A percentile compares a stretch with the other conserved stretches of the same genome.
These are phyloP conservation scores for Cataglyphis albicans DNA, from an alignment of 2,888 invertebrate species.

Conservation along the genomic window DNA sequence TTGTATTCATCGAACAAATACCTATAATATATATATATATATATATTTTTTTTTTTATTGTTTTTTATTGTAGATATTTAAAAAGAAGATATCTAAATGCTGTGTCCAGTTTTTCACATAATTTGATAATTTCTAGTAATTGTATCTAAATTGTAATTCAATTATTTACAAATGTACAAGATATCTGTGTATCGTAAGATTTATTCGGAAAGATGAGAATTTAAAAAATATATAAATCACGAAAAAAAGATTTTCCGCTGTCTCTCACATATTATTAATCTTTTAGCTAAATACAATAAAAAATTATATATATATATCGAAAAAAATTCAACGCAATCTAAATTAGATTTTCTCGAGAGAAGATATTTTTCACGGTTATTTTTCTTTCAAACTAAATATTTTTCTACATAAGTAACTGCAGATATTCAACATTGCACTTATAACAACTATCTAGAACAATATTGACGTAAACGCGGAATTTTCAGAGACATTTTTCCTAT, in stretches of 20 bases:
- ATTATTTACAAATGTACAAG: not conserved
- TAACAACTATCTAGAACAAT: slow-evolving; percentile 42
- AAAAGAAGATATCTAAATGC: slow-evolving; percentile 2
- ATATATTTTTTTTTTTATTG: too few species aligned
- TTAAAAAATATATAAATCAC: not conserved
- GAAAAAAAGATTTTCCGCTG: not conserved
- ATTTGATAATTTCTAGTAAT: not conserved
- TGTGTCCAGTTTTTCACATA: not conserved
- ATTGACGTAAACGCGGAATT: slow-evolving; percentile 50
- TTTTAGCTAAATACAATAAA: not conserved
- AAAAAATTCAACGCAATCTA: not conserved
- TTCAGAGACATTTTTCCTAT: slow-evolving; percentile 54
- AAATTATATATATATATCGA: not conserved
- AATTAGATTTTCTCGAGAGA: not conserved
- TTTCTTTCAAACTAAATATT: slow-evolving; percentile 30
- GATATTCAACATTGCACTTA: slow-evolving; percentile 35
- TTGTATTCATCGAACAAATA: not conserved
- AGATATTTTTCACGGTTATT: slow-evolving; percentile 1
- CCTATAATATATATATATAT: too few species aligned
- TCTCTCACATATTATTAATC: not conserved
- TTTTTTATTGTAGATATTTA: not conserved
- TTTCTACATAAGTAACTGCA: slow-evolving; percentile 33
- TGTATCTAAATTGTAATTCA: not conserved
- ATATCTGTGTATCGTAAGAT: not conserved
- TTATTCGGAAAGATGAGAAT: not conserved